phyloP scores from a whole-genome alignment of 2,113 vertebrate species.

The Silurus glanis region DNA sequence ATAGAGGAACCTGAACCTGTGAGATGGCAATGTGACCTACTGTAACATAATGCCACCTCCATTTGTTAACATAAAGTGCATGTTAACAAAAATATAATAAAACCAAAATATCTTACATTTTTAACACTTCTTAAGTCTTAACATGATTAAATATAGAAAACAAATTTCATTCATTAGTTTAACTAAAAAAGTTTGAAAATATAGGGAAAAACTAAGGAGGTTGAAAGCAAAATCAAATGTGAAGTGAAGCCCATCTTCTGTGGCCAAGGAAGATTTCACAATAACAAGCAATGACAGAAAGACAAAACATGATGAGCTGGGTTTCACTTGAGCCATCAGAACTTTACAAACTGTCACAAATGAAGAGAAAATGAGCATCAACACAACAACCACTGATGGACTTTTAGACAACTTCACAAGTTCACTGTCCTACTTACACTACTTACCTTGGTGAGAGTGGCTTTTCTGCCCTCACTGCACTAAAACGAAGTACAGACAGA shows the following conservation, averaged over 20 bases:
- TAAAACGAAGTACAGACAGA: constrained; percentile 44
- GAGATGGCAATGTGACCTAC: background rate
- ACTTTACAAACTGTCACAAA: constrained; percentile 7
- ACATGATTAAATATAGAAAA: background rate
- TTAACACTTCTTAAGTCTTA: background rate
- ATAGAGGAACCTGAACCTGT: background rate
- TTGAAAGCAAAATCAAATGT: background rate
- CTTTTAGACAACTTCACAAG: constrained; percentile 11
- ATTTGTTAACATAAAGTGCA: background rate
- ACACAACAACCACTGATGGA: constrained; percentile 24
- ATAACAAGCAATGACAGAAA: constrained; percentile 17
- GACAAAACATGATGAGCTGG: constrained; percentile 6
- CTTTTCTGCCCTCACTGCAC: constrained; percentile 42
- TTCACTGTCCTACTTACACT: background rate
- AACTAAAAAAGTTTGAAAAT: background rate
- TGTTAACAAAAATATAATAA: background rate
- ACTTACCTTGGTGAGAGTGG: constrained; percentile 39
- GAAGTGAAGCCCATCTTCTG: constrained; percentile 7
- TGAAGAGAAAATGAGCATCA: background rate
- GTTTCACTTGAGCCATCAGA: constrained; percentile 16
- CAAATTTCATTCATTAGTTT: background rate
- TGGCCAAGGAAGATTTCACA: background rate
- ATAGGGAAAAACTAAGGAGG: background rate
- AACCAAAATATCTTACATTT: background rate
- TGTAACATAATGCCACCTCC: background rate